Conservation (phyloP, 1,140 invertebrate genomes). For the Drosophila seguyi region DNA sequence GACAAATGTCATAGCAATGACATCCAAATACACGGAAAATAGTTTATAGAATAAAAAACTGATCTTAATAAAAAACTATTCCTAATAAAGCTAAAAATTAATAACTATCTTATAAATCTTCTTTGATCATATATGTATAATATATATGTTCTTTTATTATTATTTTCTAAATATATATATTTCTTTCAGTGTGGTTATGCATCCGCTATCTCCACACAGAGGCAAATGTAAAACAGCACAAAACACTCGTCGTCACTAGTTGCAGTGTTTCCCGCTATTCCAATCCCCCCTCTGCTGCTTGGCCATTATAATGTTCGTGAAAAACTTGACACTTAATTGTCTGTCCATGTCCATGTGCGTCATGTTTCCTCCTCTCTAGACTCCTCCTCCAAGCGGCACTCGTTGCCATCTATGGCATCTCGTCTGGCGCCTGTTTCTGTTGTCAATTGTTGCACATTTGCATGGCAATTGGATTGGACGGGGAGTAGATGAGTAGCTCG, state of each 20-base stretch:
- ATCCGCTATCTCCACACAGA: conserved; percentile 9
- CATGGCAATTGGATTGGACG: conserved; percentile 45
- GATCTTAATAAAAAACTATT: not conserved
- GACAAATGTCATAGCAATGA: conserved; percentile 73
- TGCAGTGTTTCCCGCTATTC: conserved; percentile 17
- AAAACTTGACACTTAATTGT: conserved; percentile 83
- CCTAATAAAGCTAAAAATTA: too few species aligned
- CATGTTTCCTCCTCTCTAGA: conserved; percentile 10
- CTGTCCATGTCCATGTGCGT: conserved; percentile 45
- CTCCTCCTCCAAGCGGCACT: not conserved
- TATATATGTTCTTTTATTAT: not conserved
- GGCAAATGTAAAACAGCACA: conserved; percentile 74
- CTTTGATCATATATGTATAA: too few species aligned
- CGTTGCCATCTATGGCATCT: conserved; percentile 55
- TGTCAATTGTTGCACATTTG: conserved; percentile 82
- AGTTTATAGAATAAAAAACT: not conserved
- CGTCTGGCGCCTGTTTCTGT: conserved; percentile 78
- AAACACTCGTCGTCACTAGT: conserved; percentile 68
- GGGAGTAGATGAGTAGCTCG: not conserved
- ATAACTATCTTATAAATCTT: not conserved
- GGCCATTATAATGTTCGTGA: conserved; percentile 65
- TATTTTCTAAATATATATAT: not conserved
- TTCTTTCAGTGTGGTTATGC: conserved; percentile 4
- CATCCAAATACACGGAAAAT: conserved; percentile 19
- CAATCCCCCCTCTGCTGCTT: not conserved